These are phyloP conservation scores for Ophraella communa DNA, from an alignment of 2,888 invertebrate species.

Conservation along the genomic window DNA sequence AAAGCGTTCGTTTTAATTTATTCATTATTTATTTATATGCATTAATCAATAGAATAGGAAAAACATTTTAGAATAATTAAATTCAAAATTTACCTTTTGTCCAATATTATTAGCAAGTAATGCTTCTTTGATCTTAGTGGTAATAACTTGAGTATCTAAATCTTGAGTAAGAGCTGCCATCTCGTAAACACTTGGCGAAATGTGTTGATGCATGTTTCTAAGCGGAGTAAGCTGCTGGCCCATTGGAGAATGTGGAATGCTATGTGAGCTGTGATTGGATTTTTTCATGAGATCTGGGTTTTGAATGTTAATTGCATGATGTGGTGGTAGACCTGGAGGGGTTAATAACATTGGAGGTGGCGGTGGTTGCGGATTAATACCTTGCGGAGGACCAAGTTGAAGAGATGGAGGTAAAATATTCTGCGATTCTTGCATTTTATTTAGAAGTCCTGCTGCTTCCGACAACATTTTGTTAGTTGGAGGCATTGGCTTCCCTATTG, in stretches of 20 bases:
- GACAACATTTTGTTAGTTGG: constrained; percentile 80
- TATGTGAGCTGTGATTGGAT: constrained; percentile 65
- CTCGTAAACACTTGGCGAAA: constrained; percentile 95
- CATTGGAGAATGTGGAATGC: constrained; percentile 65
- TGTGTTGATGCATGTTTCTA: constrained; percentile 80
- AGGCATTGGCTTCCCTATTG: constrained; percentile 74
- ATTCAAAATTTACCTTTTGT: constrained; percentile 75
- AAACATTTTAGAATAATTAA: background rate
- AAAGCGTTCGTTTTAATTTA: constrained; percentile 14
- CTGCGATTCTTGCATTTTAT: constrained; percentile 73
- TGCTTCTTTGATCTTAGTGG: constrained; percentile 96
- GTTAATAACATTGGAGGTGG: constrained; percentile 72
- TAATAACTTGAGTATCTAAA: constrained; percentile 94
- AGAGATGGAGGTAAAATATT: constrained; percentile 65
- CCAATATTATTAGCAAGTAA: constrained; percentile 96
- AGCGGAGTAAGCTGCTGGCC: constrained; percentile 68
- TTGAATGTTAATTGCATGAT: constrained; percentile 72
- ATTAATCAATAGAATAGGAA: background rate
- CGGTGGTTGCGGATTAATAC: constrained; percentile 58
- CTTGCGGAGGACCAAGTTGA: constrained; percentile 60
- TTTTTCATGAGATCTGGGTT: constrained; percentile 68
- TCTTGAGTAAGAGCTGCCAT: constrained; percentile 97
- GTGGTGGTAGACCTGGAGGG: constrained; percentile 78
- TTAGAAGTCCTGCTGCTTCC: constrained; percentile 69
- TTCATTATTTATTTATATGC: background rate